Base-by-base conservation (phyloP, 2,888 invertebrate species). In the Calliscelio sp. region DNA sequence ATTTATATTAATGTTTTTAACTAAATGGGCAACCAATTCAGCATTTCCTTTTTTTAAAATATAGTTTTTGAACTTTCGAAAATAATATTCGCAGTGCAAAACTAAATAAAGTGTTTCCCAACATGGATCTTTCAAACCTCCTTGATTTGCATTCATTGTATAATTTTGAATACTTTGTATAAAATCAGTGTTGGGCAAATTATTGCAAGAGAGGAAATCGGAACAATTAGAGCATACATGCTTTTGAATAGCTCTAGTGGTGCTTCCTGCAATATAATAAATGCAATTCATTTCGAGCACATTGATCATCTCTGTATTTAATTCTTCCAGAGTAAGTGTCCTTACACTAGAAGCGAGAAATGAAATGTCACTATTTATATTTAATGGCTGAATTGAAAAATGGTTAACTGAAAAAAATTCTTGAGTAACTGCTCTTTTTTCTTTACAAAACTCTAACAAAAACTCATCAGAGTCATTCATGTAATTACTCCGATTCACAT, bases 71-170 rank as follows among this genome's bases (percentile, higher is more conserved):
- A 55, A 65, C 8, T 22, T 18, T 25, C 44, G 7, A 18, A 51
- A 74, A 57, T 61, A 74, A 51, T 51, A 61, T 16, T 61, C 38
- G 46, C 73, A 74, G 14, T 74, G 46, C 0, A 74, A 20, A n/a
- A 38, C 16, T 32, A 74, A 11, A 16, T 24, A 6, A 1, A 74
- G 11, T 3, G 61, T 74, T 51, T 74, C 73, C 4, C 1, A 49
- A 24, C 61, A 61, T n/a, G 61, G 61, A 24, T 61, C 73, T 51
- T 16, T 61, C 38, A 74, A 74, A 10, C 73, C 73, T 49, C 73
- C 73, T 32, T 49, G 4, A 25, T 74, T 51, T n/a, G 49, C 46
- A 46, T 44, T 10, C 0, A n/a, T n/a, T 18, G 70, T 71, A n/a
- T 41, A 71, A n/a, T n/a, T n/a, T n/a, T n/a, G n/a, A n/a, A n/a